Percentiles rank a stretch among this genome's conserved stretches.
phyloP scores from a whole-genome alignment of 2,888 invertebrate genomes.

The Bedellia somnulentella region DNA sequence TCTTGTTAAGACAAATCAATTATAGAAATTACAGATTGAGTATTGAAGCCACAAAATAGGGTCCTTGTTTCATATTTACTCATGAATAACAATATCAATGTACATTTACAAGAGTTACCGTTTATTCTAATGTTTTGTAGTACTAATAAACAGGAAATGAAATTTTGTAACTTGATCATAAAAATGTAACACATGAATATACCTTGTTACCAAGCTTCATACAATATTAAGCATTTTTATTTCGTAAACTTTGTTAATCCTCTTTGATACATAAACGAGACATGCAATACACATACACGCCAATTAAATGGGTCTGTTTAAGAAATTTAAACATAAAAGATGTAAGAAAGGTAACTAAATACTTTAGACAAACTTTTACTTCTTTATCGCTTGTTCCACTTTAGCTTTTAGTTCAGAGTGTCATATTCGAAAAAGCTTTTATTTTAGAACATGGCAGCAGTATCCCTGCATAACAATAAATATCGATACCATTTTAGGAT shows the following conservation, averaged over 20 bases:
- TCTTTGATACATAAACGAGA: neutral
- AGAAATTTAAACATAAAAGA: neutral
- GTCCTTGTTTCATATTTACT: slow-evolving; percentile 55
- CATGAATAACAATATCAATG: slow-evolving; percentile 38
- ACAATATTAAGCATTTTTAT: slow-evolving; percentile 56
- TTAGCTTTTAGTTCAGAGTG: too few species aligned
- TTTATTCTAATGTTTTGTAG: slow-evolving; percentile 53
- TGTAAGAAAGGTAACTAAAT: neutral
- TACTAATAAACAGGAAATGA: slow-evolving; percentile 34
- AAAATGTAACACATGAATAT: slow-evolving; percentile 36
- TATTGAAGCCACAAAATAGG: too few species aligned
- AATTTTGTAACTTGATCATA: slow-evolving; percentile 45
- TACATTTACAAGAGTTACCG: slow-evolving; percentile 60
- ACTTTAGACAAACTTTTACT: neutral
- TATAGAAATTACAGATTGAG: too few species aligned
- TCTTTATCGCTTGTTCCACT: too few species aligned
- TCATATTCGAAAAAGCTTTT: too few species aligned
- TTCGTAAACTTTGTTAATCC: slow-evolving; percentile 26
- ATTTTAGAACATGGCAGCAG: too few species aligned
- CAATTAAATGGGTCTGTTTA: neutral
- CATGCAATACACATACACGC: neutral
- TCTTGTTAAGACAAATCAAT: too few species aligned
- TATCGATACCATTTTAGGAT: too few species aligned
- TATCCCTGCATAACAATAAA: too few species aligned
- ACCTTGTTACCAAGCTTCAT: slow-evolving; percentile 60